A percentile compares a stretch with the other conserved stretches of the same genome.
phyloP scores from a whole-genome alignment of 1,140 invertebrate genomes.

The Drosophila repletoides region DNA sequence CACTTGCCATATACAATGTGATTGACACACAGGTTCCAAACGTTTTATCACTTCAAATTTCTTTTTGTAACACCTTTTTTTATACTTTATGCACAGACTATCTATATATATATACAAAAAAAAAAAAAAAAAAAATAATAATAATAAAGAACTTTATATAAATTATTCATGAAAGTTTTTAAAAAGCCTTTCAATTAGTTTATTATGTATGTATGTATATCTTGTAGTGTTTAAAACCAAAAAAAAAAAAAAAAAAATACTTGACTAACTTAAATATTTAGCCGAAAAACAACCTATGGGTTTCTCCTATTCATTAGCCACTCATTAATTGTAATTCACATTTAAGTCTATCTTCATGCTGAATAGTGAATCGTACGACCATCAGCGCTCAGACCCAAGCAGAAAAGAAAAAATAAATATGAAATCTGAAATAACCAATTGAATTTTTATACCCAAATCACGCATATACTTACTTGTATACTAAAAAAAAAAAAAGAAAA shows the following conservation, averaged over 20 bases:
- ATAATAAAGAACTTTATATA: not conserved
- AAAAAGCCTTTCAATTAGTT: constrained; percentile 21
- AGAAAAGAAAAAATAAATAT: constrained; percentile 19
- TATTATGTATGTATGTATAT: constrained; percentile 66
- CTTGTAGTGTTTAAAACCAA: constrained; percentile 64
- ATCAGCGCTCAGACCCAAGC: constrained; percentile 36
- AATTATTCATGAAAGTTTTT: constrained; percentile 13
- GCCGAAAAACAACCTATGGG: constrained; percentile 11
- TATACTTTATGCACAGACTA: constrained; percentile 60
- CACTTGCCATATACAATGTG: constrained; percentile 13
- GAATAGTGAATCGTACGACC: constrained; percentile 2
- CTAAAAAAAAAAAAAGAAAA: no score
- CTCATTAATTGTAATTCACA: no score
- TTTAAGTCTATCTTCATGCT: not conserved
- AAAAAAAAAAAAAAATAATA: constrained; percentile 9
- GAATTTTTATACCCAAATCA: no score
- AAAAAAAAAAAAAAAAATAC: not conserved
- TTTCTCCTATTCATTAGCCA: not conserved
- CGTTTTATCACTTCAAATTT: constrained; percentile 26
- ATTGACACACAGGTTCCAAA: not conserved
- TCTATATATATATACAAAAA: constrained; percentile 24
- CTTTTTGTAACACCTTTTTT: constrained; percentile 49
- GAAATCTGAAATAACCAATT: no score
- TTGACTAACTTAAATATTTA: constrained; percentile 10
- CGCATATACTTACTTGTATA: not conserved